These are phyloP conservation scores for Pseudonaja textilis DNA, from an alignment of 2,113 vertebrate genomes.

Conservation along the genomic window DNA sequence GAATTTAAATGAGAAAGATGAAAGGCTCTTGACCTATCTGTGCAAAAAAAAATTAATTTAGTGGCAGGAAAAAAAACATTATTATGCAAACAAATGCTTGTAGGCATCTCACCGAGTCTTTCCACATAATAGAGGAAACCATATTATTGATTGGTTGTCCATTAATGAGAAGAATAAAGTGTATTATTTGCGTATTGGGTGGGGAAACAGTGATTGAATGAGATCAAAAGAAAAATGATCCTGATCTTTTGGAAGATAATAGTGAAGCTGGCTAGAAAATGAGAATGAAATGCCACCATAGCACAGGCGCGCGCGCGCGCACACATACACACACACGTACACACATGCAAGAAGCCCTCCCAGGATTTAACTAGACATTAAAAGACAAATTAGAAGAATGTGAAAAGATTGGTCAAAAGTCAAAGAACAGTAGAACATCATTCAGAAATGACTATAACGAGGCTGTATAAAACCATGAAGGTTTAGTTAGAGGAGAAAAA, in stretches of 20 bases:
- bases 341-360: background rate
- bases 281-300: background rate
- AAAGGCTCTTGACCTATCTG: background rate
- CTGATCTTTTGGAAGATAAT: background rate
- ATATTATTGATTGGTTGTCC: background rate
- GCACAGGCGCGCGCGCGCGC: too few species aligned
- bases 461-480: background rate
- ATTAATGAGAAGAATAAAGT: background rate
- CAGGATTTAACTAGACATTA: background rate
- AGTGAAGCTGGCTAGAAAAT: background rate
- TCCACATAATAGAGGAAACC: background rate
- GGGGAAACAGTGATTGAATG: background rate
- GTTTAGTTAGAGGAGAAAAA: background rate
- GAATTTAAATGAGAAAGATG: background rate
- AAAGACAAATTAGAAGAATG: background rate
- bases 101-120: background rate
- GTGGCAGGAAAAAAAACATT: background rate
- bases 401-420: background rate
- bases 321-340: background rate
- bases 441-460: background rate
- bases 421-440: background rate
- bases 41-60: background rate
- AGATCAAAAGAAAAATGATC: constrained; percentile 3
- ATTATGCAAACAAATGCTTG: background rate
- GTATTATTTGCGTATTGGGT: background rate